phyloP scores from a whole-genome alignment of 2,888 invertebrate genomes.

The Seira musarum region DNA sequence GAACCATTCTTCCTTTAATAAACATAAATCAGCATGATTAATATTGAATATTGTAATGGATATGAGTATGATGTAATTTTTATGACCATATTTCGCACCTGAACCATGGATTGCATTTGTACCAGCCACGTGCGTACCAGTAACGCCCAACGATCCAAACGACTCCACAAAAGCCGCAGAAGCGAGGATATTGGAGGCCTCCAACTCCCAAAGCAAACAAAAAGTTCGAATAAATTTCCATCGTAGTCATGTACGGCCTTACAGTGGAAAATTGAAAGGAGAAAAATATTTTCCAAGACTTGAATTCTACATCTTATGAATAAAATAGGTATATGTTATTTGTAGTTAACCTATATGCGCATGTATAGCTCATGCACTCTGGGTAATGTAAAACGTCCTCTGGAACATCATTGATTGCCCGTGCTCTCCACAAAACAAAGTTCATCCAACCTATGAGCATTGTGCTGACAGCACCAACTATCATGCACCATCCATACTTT shows the following conservation, averaged over 20 bases:
- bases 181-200: neutral
- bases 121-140: neutral
- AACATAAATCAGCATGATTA: neutral
- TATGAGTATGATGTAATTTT: neutral
- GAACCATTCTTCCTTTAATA: neutral
- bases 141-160: neutral
- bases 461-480: neutral
- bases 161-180: neutral
- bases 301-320: neutral
- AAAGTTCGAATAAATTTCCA: neutral
- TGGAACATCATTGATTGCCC: neutral
- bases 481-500: neutral
- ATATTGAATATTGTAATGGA: neutral
- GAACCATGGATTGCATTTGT: neutral
- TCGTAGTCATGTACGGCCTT: neutral
- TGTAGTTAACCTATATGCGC: neutral
- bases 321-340: neutral
- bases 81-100: neutral
- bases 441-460: neutral
- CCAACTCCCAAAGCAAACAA: neutral
- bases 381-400: neutral
- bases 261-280: neutral
- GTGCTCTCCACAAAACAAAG: neutral
- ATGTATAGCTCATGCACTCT: neutral
- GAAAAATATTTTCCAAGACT: neutral